phyloP scores from a whole-genome alignment of 1,140 invertebrate species.

The Euwallacea fornicatus region DNA sequence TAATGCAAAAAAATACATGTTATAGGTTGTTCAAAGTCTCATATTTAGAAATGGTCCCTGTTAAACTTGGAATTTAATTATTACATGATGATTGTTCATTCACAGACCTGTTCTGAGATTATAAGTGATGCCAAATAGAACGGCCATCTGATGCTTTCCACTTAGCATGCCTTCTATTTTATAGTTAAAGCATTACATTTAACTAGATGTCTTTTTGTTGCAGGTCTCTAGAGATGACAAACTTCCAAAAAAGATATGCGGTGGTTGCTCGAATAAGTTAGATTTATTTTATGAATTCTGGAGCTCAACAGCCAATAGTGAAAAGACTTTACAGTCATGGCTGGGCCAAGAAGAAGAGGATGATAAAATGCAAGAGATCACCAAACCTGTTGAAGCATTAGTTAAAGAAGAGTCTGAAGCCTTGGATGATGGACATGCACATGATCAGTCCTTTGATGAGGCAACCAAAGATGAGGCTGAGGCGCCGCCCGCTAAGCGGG shows the following conservation, averaged over 20 bases:
- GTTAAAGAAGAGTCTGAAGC: slow-evolving; percentile 48
- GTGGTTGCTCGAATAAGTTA: slow-evolving; percentile 63
- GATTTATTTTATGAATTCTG: slow-evolving; percentile 63
- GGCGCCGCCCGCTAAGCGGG: slow-evolving; percentile 44
- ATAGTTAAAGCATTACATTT: neutral
- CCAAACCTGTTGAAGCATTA: slow-evolving; percentile 37
- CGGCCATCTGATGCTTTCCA: slow-evolving; percentile 22
- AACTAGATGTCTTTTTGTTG: slow-evolving; percentile 39
- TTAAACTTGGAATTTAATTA: too few relatives aligned
- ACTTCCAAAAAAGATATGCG: slow-evolving; percentile 65
- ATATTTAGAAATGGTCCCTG: too few relatives aligned
- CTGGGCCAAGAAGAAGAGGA: slow-evolving; percentile 53
- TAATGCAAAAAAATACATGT: too few relatives aligned
- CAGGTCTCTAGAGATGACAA: slow-evolving; percentile 61
- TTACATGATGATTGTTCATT: slow-evolving; percentile 31
- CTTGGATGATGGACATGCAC: slow-evolving; percentile 11
- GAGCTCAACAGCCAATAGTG: slow-evolving; percentile 60
- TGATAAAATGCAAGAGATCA: slow-evolving; percentile 37
- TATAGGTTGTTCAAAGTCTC: too few relatives aligned
- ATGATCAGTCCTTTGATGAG: slow-evolving; percentile 23
- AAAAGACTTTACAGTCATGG: slow-evolving; percentile 62
- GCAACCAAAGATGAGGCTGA: slow-evolving; percentile 40
- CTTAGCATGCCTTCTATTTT: too few relatives aligned
- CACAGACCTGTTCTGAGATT: slow-evolving; percentile 32
- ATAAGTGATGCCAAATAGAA: slow-evolving; percentile 27